Evolutionary conservation across 1,140 invertebrate genomes (phyloP).

Genomic region (Tribolium madens): DNA sequence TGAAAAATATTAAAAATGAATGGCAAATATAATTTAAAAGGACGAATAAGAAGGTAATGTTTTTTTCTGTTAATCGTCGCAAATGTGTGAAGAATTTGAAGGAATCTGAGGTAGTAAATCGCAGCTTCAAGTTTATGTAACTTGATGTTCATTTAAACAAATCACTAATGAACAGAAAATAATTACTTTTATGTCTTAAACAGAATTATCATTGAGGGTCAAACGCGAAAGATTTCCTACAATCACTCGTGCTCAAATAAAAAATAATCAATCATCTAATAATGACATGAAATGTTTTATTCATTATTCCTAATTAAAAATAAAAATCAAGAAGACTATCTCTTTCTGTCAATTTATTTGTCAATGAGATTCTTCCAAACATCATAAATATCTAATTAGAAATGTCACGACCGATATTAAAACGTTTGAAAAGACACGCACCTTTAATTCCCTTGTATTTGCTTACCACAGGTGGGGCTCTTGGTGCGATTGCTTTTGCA

Average conservation of each 20-base stretch:
- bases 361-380: neutral
- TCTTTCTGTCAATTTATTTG: neutral
- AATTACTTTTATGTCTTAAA: neutral
- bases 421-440: neutral
- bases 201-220: neutral
- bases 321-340: neutral
- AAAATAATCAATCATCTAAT: neutral
- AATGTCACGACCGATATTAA: neutral
- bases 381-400: too few relatives aligned
- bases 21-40: neutral
- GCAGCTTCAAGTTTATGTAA: neutral
- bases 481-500: slow-evolving; percentile 73
- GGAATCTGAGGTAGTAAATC: neutral
- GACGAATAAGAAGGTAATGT: neutral
- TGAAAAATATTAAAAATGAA: neutral
- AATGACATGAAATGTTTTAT: neutral
- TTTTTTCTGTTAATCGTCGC: neutral
- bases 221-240: neutral
- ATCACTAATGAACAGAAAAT: neutral
- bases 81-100: neutral
- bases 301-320: neutral
- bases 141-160: neutral
- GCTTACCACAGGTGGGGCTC: slow-evolving; percentile 75
- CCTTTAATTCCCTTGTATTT: slow-evolving; percentile 80
- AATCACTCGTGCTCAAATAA: neutral